phyloP scores from a whole-genome alignment of 2,888 invertebrate genomes.

The Troilus luridus region DNA sequence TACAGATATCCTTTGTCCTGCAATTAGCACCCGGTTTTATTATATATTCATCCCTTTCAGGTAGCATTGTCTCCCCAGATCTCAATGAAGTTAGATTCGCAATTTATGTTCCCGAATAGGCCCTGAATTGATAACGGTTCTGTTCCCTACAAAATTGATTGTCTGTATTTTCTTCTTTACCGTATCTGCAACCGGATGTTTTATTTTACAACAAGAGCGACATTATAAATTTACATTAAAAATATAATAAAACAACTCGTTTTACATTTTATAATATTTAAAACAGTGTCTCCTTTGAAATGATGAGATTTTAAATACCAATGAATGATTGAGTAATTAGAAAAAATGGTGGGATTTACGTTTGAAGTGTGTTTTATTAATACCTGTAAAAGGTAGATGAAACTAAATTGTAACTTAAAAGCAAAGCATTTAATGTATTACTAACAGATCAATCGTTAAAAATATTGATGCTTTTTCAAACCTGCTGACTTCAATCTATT shows the following conservation, averaged over 20 bases:
- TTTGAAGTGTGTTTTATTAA: no score
- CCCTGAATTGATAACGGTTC: not conserved
- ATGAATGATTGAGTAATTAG: no score
- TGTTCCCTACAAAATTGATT: not conserved
- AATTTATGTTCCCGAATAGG: not conserved
- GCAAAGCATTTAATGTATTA: no score
- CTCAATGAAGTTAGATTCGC: slow-evolving; percentile 9
- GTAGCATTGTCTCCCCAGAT: not conserved
- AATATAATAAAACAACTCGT: not conserved
- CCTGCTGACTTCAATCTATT: no score
- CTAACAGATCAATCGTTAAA: no score
- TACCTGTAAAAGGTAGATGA: no score
- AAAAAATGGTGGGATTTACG: no score
- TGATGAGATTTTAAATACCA: no score
- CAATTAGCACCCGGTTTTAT: not conserved
- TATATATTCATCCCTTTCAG: not conserved
- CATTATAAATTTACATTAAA: not conserved
- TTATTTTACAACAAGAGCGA: not conserved
- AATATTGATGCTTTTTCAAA: no score
- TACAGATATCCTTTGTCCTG: not conserved
- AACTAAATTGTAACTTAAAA: no score
- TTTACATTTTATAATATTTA: not conserved
- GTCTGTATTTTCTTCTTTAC: not conserved
- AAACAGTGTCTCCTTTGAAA: no score
- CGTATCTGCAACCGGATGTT: not conserved